Evolutionary conservation across 2,888 invertebrate species (phyloP).

Genomic region (Lasius platythorax): DNA sequence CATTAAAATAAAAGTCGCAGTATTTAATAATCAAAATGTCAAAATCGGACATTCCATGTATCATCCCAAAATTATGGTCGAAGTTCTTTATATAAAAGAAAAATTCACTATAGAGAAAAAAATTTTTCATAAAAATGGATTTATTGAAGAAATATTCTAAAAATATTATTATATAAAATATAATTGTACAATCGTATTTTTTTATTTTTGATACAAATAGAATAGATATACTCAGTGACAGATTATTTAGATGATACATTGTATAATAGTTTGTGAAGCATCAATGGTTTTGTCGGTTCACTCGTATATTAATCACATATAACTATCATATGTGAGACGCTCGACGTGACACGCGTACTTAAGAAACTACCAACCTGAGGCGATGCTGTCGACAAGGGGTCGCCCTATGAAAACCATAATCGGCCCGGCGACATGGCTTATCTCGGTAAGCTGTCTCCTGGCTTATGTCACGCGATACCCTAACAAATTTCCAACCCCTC

Average conservation of each 20-base stretch:
- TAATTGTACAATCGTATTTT: not conserved
- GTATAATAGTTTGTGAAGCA: not conserved
- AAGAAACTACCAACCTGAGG: conserved; percentile 52
- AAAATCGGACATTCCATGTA: not conserved
- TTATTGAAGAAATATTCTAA: not conserved
- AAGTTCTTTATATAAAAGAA: not conserved
- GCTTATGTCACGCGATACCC: conserved; percentile 73
- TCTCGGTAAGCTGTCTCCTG: conserved; percentile 78
- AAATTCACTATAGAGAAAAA: not conserved
- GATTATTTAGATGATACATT: not conserved
- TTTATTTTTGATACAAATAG: not conserved
- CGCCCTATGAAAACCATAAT: conserved; percentile 79
- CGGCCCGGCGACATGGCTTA: conserved; percentile 82
- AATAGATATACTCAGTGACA: not conserved
- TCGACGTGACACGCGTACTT: conserved; percentile 50
- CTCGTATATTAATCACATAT: conserved; percentile 44
- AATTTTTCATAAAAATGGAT: not conserved
- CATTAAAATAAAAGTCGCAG: not conserved
- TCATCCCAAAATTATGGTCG: not conserved
- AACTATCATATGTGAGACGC: conserved; percentile 30
- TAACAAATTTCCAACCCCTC: conserved; percentile 76
- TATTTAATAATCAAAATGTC: not conserved
- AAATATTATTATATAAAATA: not conserved
- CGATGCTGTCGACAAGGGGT: conserved; percentile 68
- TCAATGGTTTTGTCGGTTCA: not conserved